These are phyloP conservation scores for Epistrophe eligans DNA, from an alignment of 2,888 invertebrate species.

Conservation along the genomic window DNA sequence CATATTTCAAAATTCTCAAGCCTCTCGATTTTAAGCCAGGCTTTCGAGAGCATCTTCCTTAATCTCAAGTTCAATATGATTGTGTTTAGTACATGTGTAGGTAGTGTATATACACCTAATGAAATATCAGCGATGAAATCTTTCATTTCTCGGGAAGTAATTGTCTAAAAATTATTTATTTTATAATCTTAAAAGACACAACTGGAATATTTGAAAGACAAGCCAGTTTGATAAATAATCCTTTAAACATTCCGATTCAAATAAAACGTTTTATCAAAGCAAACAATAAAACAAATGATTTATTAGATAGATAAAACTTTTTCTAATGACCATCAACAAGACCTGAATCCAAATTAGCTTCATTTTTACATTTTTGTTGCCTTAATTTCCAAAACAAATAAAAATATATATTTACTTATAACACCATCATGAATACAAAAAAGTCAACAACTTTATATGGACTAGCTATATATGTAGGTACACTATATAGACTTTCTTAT, in stretches of 20 bases:
- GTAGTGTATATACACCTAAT: too few relatives aligned
- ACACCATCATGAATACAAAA: constrained; percentile 12
- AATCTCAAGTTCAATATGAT: too few relatives aligned
- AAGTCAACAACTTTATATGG: constrained; percentile 23
- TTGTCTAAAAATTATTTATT: too few relatives aligned
- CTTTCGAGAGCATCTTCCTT: too few relatives aligned
- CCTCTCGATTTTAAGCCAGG: too few relatives aligned
- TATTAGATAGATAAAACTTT: constrained; percentile 2
- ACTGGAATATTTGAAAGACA: neutral
- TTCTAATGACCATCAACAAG: constrained; percentile 23
- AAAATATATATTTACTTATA: neutral
- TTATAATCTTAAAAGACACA: neutral
- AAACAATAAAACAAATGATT: neutral
- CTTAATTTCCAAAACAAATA: constrained; percentile 7
- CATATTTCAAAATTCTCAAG: too few relatives aligned
- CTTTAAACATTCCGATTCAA: neutral
- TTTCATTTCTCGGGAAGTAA: too few relatives aligned
- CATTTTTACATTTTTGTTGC: neutral
- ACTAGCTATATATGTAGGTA: neutral
- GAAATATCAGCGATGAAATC: too few relatives aligned
- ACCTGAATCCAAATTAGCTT: constrained; percentile 11
- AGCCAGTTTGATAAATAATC: neutral
- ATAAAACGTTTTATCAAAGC: neutral
- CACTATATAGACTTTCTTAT: neutral
- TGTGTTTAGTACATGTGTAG: too few relatives aligned